phyloP scores from a whole-genome alignment of 2,797 vertebrate species.

The Acanthiza pusilla region DNA sequence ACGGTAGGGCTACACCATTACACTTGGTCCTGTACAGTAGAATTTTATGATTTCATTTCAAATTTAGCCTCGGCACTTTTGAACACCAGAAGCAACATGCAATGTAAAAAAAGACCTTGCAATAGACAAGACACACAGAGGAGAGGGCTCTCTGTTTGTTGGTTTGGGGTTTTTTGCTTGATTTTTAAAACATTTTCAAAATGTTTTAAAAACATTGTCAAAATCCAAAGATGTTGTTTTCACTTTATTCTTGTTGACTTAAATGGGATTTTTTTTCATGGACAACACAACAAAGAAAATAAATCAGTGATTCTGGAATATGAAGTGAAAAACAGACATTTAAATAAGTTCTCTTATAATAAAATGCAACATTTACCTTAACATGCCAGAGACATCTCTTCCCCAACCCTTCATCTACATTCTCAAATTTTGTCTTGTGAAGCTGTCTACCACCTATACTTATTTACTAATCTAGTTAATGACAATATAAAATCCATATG shows the following conservation, averaged over 20 bases:
- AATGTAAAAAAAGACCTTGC: not conserved
- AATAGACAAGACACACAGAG: not conserved
- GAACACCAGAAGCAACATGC: not conserved
- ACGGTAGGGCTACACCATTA: not conserved
- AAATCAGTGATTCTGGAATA: not conserved
- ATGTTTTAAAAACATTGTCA: too few relatives aligned
- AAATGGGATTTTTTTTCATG: not conserved
- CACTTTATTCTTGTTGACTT: not conserved
- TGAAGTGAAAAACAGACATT: not conserved
- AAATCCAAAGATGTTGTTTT: not conserved
- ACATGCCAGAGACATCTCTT: not conserved
- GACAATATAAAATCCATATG: not conserved
- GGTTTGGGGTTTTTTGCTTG: not conserved
- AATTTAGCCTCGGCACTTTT: not conserved
- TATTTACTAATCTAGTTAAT: not conserved
- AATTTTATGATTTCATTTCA: not conserved
- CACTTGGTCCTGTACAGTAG: not conserved
- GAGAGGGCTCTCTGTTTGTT: not conserved
- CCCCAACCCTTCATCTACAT: not conserved
- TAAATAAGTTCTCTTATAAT: not conserved
- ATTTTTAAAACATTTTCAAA: not conserved
- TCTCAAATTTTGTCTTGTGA: not conserved
- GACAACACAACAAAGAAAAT: not conserved
- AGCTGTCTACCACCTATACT: not conserved
- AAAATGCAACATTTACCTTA: not conserved